Evolutionary conservation across 1,140 invertebrate genomes (phyloP), one percentile per base, ranked within the genome.

Genomic region (Semibalanus balanoides): DNA sequence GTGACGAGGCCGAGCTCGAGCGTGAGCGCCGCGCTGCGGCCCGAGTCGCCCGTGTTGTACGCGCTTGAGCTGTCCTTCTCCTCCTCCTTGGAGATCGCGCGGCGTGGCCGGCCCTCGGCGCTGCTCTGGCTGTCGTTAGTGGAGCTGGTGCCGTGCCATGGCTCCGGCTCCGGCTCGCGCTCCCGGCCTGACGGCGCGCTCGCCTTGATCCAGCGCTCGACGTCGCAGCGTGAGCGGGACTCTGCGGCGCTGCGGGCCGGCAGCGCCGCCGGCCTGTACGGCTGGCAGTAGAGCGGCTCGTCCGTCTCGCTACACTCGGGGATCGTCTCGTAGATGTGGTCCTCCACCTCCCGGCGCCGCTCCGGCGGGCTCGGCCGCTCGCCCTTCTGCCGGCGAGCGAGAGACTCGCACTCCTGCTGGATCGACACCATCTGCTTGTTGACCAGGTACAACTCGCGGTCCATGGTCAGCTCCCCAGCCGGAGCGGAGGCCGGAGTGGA

Each of bases 31-130:
- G 76, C 69, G 79, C 90, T 91, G 76, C 91, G 88, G 79, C 89
- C 90, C 0, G 89, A 89, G 77, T 90, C 91, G 0, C 90, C 91
- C 0, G 90, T 92, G 79, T 92, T 93, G 81, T 92, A 92, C 74
- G 91, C 90, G 83, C 89, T 90, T 31, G 90, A 90, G 30, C 88
- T 89, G 77, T 90, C 88, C 74, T 89, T 86, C 73, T 89, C 88
- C 75, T 81, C 80, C 29, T 51, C 27, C 22, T 75, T 70, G 31
- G 29, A 43, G 30, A n/a, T n/a, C n/a, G 28, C n/a, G 28, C 40
- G 75, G 29, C 74, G 7, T 25, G 7, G 43, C 30, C 17, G 17
- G 40, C 35, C 31, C 35, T 35, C 31, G 31, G 72, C 31, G 7
- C 31, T 30, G 40, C 43, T 51, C 27, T 77, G 72, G 25, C 74